phyloP scores from a whole-genome alignment of 2,797 vertebrate genomes.

The Gymnothorax reevesii region DNA sequence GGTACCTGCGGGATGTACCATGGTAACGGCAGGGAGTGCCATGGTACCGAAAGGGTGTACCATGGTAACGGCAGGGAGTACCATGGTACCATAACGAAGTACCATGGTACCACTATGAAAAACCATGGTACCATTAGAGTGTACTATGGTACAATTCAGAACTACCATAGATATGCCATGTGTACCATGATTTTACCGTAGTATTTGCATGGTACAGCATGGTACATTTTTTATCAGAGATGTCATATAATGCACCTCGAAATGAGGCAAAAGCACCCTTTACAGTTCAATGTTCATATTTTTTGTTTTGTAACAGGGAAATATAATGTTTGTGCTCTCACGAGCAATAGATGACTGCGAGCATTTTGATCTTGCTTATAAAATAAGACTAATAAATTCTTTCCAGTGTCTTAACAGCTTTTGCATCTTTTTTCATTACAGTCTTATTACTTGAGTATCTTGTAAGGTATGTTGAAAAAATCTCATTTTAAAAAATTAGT shows the following conservation, averaged over 20 bases:
- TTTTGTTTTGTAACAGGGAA: background rate
- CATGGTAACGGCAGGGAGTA: too few relatives aligned
- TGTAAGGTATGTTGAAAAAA: background rate
- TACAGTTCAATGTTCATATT: background rate
- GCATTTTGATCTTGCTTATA: background rate
- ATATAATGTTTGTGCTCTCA: background rate
- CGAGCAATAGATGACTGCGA: background rate
- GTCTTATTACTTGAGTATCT: background rate
- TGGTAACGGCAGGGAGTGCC: too few relatives aligned
- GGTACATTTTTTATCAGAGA: too few relatives aligned
- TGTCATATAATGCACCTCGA: background rate
- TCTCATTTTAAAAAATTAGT: background rate
- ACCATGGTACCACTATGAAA: too few relatives aligned
- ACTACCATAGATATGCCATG: too few relatives aligned
- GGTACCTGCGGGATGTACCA: too few relatives aligned
- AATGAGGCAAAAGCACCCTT: background rate
- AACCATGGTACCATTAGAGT: too few relatives aligned
- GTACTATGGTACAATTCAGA: too few relatives aligned
- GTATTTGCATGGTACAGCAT: too few relatives aligned
- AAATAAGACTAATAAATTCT: background rate
- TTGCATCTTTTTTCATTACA: background rate
- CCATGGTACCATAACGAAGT: too few relatives aligned
- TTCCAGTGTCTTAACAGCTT: background rate
- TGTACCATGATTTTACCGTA: too few relatives aligned
- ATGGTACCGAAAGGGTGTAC: too few relatives aligned